Conservation (phyloP, 2,888 invertebrate species). For the Drosophila cracens region DNA sequence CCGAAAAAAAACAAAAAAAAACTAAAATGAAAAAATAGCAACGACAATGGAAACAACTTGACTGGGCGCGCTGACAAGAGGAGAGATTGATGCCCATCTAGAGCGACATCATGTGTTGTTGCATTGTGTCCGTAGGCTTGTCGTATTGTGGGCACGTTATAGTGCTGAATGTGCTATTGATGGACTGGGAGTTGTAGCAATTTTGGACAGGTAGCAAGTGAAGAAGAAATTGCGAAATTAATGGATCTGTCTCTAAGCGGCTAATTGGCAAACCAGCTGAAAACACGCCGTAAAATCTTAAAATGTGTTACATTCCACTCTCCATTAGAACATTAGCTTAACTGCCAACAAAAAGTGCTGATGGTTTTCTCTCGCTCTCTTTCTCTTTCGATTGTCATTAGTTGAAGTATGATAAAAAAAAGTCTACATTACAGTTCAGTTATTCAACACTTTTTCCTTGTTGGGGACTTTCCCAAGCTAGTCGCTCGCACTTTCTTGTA, state of each 20-base stretch:
- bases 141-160: conserved; percentile 38
- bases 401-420: conserved; percentile 9
- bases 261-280: conserved; percentile 8
- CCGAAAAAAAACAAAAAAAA: neutral
- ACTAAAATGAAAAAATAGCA: conserved; percentile 10
- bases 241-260: conserved; percentile 1
- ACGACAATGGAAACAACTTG: conserved; percentile 74
- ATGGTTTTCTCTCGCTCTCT: conserved; percentile 1
- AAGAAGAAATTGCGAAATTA: neutral
- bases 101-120: conserved; percentile 32
- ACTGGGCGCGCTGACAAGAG: conserved; percentile 73
- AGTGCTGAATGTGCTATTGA: conserved; percentile 37
- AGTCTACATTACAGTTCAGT: conserved; percentile 2
- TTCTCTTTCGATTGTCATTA: conserved; percentile 18
- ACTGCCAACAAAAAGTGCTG: neutral
- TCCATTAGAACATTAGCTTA: neutral
- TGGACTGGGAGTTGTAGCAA: conserved; percentile 9
- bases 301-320: neutral
- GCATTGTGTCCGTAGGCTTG: conserved; percentile 31
- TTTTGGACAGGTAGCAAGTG: conserved; percentile 9
- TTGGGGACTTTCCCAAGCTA: conserved; percentile 28
- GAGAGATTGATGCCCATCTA: conserved; percentile 73
- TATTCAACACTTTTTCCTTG: conserved; percentile 10
- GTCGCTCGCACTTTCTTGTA: conserved; percentile 39
- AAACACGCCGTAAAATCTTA: neutral